Evolutionary conservation across 2,888 invertebrate species (phyloP).

Genomic region (Idaea dimidiata): DNA sequence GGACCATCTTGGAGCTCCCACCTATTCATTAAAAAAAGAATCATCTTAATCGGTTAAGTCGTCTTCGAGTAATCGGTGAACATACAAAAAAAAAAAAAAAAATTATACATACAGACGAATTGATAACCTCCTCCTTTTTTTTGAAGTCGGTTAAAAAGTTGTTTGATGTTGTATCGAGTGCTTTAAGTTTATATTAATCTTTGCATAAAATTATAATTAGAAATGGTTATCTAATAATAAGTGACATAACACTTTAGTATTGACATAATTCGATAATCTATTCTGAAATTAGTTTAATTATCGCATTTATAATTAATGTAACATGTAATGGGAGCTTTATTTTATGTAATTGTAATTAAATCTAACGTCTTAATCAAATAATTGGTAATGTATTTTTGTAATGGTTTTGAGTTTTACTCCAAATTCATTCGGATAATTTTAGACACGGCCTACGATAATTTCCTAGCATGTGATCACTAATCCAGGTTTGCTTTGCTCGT

Average conservation of each 20-base stretch:
- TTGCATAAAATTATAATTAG: constrained; percentile 24
- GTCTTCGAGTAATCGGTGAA: no score
- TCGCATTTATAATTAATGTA: background rate
- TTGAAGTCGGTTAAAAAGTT: background rate
- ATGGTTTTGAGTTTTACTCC: background rate
- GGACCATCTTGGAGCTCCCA: no score
- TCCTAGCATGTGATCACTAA: no score
- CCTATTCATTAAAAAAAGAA: no score
- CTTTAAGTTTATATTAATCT: constrained; percentile 22
- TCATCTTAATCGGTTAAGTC: no score
- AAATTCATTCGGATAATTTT: no score
- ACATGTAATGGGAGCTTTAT: background rate
- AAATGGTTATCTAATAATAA: constrained; percentile 28
- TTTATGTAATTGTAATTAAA: background rate
- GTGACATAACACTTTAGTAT: constrained; percentile 23
- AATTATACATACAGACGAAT: no score
- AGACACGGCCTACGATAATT: no score
- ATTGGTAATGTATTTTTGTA: background rate
- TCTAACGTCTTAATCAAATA: background rate
- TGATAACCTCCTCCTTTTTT: no score
- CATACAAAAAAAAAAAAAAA: no score
- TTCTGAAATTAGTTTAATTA: background rate
- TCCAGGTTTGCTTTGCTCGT: no score
- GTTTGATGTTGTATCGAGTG: background rate
- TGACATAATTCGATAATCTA: constrained; percentile 2